A percentile compares a stretch with the other conserved stretches of the same genome.
These are phyloP conservation scores for Cranoglanis bouderius DNA, from an alignment of 2,113 vertebrate species.

Conservation along the genomic window DNA sequence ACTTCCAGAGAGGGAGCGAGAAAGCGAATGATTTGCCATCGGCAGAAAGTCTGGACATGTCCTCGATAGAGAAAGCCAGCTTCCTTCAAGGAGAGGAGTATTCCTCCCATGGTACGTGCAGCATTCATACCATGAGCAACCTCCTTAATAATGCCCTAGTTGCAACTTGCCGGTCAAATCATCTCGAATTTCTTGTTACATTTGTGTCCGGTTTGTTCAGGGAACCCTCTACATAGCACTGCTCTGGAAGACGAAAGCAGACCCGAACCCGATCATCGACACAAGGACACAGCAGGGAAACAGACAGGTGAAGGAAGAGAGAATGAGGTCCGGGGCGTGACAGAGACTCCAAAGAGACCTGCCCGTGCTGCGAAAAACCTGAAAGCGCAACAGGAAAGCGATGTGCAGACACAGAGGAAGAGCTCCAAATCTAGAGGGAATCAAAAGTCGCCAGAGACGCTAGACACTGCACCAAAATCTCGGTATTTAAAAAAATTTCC, in stretches of 20 bases:
- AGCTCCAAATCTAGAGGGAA: slow-evolving; percentile 3
- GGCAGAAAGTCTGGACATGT: slow-evolving; percentile 43
- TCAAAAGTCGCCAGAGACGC: neutral
- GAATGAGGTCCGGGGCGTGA: neutral
- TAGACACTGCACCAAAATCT: neutral
- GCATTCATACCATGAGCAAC: neutral
- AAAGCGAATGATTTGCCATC: neutral
- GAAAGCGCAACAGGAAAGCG: slow-evolving; percentile 14
- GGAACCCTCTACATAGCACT: slow-evolving; percentile 60
- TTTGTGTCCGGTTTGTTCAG: slow-evolving; percentile 8
- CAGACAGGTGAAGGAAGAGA: neutral
- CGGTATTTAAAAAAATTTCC: neutral
- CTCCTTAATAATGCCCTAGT: neutral
- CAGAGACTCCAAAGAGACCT: neutral
- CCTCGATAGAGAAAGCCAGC: slow-evolving; percentile 59
- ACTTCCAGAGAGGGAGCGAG: neutral
- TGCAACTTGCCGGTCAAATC: neutral
- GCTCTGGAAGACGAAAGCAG: slow-evolving; percentile 57
- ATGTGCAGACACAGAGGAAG: neutral
- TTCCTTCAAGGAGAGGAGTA: slow-evolving; percentile 54
- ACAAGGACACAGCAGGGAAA: neutral
- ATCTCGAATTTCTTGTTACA: neutral
- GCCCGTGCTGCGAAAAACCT: neutral
- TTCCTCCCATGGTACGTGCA: slow-evolving; percentile 41
- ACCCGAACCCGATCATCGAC: neutral